These are phyloP conservation scores for Hystrix cristata DNA, from an alignment of 2,113 vertebrate genomes.

Conservation along the genomic window DNA sequence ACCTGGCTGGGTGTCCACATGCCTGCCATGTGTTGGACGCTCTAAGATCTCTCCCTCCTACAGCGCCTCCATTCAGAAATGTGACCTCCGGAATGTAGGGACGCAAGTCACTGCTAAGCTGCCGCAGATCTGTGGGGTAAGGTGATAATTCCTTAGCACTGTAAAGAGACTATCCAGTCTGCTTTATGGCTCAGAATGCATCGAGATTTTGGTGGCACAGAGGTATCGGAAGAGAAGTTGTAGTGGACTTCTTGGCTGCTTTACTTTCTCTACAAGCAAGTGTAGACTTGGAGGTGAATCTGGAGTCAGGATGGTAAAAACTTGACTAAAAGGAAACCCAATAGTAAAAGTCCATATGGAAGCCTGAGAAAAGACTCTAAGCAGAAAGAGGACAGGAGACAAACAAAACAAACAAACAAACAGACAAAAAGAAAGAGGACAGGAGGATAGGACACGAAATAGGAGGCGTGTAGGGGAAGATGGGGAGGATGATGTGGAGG, in stretches of 20 bases:
- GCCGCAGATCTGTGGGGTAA: not conserved
- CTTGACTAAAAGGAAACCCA: not conserved
- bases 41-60: slow-evolving; percentile 64
- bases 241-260: not conserved
- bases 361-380: not conserved
- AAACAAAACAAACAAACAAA: too few species aligned
- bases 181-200: not conserved
- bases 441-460: not conserved
- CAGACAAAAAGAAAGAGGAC: too few species aligned
- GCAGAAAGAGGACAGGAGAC: not conserved
- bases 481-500: not conserved
- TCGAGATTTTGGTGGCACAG: not conserved
- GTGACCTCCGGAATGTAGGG: slow-evolving; percentile 35
- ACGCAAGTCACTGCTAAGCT: not conserved
- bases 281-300: accelerated
- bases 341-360: accelerated
- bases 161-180: not conserved
- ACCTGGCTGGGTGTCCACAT: not conserved
- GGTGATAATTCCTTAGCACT: slow-evolving; percentile 23
- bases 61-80: not conserved
- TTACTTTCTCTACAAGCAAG: not conserved
- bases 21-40: not conserved
- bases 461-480: too few species aligned
- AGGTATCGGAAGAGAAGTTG: not conserved
- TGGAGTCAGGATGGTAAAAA: not conserved